A percentile compares a stretch with the other conserved stretches of the same genome.
phyloP scores from a whole-genome alignment of 2,797 vertebrate species.

The Morus bassanus region DNA sequence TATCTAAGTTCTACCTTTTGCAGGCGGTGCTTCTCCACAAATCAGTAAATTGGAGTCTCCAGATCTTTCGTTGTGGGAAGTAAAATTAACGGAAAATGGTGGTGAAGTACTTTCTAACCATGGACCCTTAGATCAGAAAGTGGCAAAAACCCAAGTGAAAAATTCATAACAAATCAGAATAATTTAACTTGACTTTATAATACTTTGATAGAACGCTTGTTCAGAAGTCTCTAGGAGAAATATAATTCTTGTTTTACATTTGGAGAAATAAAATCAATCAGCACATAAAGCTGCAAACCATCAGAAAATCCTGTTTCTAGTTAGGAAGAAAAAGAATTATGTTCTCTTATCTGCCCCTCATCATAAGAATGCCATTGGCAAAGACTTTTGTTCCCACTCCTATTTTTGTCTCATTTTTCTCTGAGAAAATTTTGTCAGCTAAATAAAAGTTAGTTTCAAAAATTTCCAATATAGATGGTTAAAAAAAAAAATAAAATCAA shows the following conservation, averaged over 20 bases:
- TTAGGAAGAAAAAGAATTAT: background rate
- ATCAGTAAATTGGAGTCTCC: conserved; percentile 47
- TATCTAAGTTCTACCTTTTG: too few relatives aligned
- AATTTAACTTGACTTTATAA: background rate
- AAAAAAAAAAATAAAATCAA: background rate
- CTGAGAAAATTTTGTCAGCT: background rate
- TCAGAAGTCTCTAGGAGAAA: background rate
- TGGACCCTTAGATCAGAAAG: conserved; percentile 39
- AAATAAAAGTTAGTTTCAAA: background rate
- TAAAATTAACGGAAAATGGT: conserved; percentile 55
- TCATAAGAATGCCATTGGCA: background rate
- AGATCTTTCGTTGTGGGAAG: conserved; percentile 61
- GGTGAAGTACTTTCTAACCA: conserved; percentile 28
- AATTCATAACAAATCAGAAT: background rate
- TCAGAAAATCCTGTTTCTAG: background rate
- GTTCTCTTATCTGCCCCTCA: background rate
- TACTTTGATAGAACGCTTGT: background rate
- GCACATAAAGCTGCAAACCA: background rate
- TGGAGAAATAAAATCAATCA: background rate
- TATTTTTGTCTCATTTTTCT: background rate
- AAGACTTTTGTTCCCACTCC: background rate
- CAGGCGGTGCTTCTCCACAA: conserved; percentile 51
- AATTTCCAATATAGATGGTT: background rate
- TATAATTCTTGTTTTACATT: background rate
- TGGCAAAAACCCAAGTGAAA: background rate